These are phyloP conservation scores for Panorpa germanica DNA, from an alignment of 2,888 invertebrate species.

Conservation along the genomic window DNA sequence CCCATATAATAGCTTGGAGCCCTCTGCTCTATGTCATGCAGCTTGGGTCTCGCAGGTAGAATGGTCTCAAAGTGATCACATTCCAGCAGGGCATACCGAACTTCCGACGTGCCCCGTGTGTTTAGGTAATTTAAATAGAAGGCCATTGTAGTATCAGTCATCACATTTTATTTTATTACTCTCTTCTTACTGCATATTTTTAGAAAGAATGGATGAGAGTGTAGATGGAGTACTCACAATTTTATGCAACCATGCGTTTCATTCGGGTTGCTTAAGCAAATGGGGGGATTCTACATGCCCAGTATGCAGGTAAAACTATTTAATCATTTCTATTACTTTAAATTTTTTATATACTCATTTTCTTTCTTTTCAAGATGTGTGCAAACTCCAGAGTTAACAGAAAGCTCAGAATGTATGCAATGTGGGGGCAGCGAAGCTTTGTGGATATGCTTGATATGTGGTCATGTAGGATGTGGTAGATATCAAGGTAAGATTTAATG, in stretches of 20 bases:
- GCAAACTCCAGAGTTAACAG: slow-evolving; percentile 34
- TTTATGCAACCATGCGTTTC: slow-evolving; percentile 96
- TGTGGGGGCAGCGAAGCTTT: slow-evolving; percentile 52
- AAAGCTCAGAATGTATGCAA: slow-evolving; percentile 36
- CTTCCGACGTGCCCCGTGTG: slow-evolving; percentile 74
- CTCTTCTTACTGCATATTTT: too few species aligned
- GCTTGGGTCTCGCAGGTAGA: slow-evolving; percentile 92
- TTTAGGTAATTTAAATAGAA: slow-evolving; percentile 3
- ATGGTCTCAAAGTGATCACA: slow-evolving; percentile 54
- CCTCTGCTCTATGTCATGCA: slow-evolving; percentile 77
- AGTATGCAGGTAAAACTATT: slow-evolving; percentile 91
- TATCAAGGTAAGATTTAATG: too few species aligned
- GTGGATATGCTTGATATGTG: slow-evolving; percentile 98
- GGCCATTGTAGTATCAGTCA: not conserved
- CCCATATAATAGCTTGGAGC: slow-evolving; percentile 85
- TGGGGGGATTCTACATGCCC: slow-evolving; percentile 98
- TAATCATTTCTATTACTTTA: too few species aligned
- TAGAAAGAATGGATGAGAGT: slow-evolving; percentile 95
- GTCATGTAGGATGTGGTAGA: slow-evolving; percentile 94
- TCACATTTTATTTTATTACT: too few species aligned
- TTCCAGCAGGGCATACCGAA: slow-evolving; percentile 72
- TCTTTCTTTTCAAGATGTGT: slow-evolving; percentile 23
- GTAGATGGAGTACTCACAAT: slow-evolving; percentile 95
- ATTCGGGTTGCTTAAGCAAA: slow-evolving; percentile 83
- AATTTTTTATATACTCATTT: slow-evolving; percentile 1